A percentile compares a stretch with the other conserved stretches of the same genome.
These are phyloP conservation scores for Eulemur rubriventer DNA, from an alignment of 2,797 vertebrate genomes.

Conservation along the genomic window DNA sequence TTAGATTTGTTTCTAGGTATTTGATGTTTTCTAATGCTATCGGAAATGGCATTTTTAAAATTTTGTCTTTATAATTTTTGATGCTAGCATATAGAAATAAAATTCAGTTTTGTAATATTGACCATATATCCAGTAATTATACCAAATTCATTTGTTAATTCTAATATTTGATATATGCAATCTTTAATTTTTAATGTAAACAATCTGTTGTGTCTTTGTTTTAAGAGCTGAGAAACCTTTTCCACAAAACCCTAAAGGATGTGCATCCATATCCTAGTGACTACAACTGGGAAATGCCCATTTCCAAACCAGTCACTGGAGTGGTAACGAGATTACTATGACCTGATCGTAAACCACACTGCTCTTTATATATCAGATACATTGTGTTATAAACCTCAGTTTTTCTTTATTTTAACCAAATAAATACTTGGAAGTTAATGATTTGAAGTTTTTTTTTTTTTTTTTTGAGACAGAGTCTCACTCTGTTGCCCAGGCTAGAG, in stretches of 20 bases:
- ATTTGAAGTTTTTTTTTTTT: not conserved
- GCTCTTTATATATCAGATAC: not conserved
- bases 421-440: conserved; percentile 10
- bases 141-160: conserved; percentile 24
- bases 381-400: not conserved
- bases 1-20: not conserved
- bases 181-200: not conserved
- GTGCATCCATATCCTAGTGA: not conserved
- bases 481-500: no score
- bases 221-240: not conserved
- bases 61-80: not conserved
- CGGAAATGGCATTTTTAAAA: not conserved
- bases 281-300: not conserved
- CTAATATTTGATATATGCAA: not conserved
- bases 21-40: conserved; percentile 42
- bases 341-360: not conserved
- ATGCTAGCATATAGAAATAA: not conserved
- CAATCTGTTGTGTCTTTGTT: not conserved
- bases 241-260: not conserved
- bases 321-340: not conserved
- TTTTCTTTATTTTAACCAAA: conserved; percentile 14
- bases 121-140: not conserved
- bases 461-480: no score
- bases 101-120: conserved; percentile 8
- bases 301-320: not conserved